Percentiles rank a stretch among this genome's conserved stretches.
These are phyloP conservation scores for Oncorhynchus masou DNA, from an alignment of 2,113 vertebrate species.

Conservation along the genomic window DNA sequence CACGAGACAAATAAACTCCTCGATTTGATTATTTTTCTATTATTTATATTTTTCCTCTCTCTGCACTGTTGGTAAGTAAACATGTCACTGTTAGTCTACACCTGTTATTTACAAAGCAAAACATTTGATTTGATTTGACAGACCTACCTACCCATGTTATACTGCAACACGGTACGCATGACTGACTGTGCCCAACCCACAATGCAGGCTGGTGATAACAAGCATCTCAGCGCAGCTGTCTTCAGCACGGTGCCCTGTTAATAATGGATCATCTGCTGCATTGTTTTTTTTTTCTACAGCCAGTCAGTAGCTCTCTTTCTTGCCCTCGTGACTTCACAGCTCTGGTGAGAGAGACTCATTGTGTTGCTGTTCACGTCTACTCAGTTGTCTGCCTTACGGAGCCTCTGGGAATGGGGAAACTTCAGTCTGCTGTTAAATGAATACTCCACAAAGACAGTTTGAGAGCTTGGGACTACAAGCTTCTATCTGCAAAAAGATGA, in stretches of 20 bases:
- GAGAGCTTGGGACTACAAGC: too few species aligned
- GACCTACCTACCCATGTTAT: not conserved
- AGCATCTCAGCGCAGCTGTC: not conserved
- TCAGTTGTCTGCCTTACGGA: not conserved
- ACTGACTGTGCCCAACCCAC: not conserved
- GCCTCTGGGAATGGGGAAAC: not conserved
- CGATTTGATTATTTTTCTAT: too few species aligned
- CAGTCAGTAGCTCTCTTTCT: not conserved
- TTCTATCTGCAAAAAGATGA: too few species aligned
- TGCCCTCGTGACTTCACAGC: not conserved
- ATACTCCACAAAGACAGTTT: not conserved
- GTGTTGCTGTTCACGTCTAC: conserved; percentile 12
- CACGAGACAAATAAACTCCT: too few species aligned
- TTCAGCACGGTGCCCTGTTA: not conserved
- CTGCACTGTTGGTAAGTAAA: too few species aligned
- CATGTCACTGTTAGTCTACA: too few species aligned
- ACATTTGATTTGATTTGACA: too few species aligned
- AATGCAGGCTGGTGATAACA: not conserved
- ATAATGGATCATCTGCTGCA: conserved; percentile 13
- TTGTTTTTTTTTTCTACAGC: conserved; percentile 9
- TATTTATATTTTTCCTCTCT: too few species aligned
- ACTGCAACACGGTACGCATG: not conserved
- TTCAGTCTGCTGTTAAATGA: not conserved
- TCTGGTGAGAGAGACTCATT: conserved; percentile 11
- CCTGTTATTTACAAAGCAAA: too few species aligned